Conservation (phyloP, 2,888 invertebrate genomes). For the Lasioglossum villosulum region DNA sequence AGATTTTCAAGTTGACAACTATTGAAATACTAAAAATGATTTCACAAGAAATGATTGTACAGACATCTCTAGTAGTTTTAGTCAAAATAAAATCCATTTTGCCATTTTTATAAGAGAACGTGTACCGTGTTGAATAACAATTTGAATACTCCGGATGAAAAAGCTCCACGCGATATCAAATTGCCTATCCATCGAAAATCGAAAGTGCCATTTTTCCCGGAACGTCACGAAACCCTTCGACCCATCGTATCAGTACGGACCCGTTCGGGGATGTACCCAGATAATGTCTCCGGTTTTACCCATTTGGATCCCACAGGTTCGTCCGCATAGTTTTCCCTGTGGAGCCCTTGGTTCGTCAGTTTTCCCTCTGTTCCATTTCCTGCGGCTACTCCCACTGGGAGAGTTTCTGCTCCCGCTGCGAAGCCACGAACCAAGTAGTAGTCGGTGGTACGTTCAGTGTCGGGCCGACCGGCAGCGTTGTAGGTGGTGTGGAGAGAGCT, state of each 20-base stretch:
- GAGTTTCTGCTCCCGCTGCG: slow-evolving; percentile 43
- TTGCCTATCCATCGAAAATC: neutral
- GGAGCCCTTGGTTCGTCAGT: slow-evolving; percentile 24
- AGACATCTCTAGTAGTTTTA: no score
- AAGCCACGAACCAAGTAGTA: slow-evolving; percentile 49
- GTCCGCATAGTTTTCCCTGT: slow-evolving; percentile 10
- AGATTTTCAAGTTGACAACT: no score
- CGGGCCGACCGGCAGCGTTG: slow-evolving; percentile 60
- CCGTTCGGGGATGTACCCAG: neutral
- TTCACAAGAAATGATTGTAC: no score
- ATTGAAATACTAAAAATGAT: no score
- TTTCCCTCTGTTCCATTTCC: slow-evolving; percentile 38
- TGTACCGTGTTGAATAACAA: no score
- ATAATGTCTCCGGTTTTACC: no score
- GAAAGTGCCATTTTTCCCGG: neutral
- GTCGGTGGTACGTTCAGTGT: slow-evolving; percentile 69
- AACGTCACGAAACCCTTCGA: neutral
- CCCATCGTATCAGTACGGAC: neutral
- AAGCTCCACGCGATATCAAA: no score
- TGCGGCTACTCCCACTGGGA: slow-evolving; percentile 52
- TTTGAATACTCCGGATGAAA: no score
- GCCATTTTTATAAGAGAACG: no score
- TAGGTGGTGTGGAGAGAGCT: slow-evolving; percentile 19
- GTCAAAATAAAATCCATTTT: no score
- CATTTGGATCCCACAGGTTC: neutral